Conservation (phyloP, 2,797 vertebrate genomes). For the Schizopygopsis pylzovi region DNA sequence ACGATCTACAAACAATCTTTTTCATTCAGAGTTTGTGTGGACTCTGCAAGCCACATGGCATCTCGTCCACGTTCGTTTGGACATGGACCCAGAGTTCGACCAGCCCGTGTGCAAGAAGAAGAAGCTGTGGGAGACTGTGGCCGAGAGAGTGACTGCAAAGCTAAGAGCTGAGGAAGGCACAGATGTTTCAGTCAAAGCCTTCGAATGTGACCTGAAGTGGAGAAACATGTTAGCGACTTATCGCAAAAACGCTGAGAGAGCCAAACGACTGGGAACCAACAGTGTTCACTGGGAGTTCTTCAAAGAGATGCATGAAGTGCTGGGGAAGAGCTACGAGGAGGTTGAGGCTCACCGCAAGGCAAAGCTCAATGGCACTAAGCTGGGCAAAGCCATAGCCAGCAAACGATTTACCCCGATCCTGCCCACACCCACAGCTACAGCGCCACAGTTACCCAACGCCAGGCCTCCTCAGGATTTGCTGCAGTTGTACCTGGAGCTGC, state of each 20-base stretch:
- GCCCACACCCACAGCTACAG: slow-evolving; percentile 69
- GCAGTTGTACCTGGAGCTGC: slow-evolving; percentile 83
- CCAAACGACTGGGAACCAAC: slow-evolving; percentile 71
- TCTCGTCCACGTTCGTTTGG: slow-evolving; percentile 76
- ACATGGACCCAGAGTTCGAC: slow-evolving; percentile 80
- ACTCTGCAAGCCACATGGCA: slow-evolving; percentile 81
- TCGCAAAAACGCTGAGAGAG: slow-evolving; percentile 78
- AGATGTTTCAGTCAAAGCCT: slow-evolving; percentile 72
- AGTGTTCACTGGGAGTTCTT: slow-evolving; percentile 84
- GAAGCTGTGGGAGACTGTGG: slow-evolving; percentile 80
- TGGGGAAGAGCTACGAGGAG: slow-evolving; percentile 78
- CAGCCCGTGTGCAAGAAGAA: slow-evolving; percentile 83
- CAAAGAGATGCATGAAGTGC: slow-evolving; percentile 76
- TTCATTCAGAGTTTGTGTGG: slow-evolving; percentile 78
- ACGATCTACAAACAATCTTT: background rate
- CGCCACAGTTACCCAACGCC: slow-evolving; percentile 47
- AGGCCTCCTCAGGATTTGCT: slow-evolving; percentile 78
- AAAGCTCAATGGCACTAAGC: slow-evolving; percentile 69
- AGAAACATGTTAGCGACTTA: slow-evolving; percentile 83
- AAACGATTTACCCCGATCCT: slow-evolving; percentile 81
- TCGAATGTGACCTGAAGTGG: slow-evolving; percentile 84
- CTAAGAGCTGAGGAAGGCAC: slow-evolving; percentile 69
- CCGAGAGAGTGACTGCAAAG: slow-evolving; percentile 74
- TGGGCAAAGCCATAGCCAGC: slow-evolving; percentile 74
- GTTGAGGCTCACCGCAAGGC: slow-evolving; percentile 73